A percentile compares a stretch with the other conserved stretches of the same genome.
These are phyloP conservation scores for Anorthoa munda DNA, from an alignment of 2,888 invertebrate species.

Conservation along the genomic window DNA sequence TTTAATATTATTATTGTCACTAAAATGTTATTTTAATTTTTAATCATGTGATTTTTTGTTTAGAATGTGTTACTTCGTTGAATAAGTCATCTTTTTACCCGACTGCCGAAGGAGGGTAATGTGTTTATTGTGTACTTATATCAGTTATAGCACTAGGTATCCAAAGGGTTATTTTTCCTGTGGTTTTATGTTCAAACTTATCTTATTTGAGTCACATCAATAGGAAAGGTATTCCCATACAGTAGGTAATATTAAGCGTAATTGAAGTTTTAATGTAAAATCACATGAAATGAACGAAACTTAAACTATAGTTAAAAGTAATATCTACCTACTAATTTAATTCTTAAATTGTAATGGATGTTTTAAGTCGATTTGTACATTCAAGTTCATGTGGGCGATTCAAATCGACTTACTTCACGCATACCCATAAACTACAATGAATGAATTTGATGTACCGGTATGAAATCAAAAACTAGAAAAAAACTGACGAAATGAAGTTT, in stretches of 20 bases:
- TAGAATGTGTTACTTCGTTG: slow-evolving; percentile 62
- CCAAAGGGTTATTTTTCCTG: slow-evolving; percentile 71
- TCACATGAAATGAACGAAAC: slow-evolving; percentile 79
- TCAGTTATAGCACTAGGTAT: slow-evolving; percentile 68
- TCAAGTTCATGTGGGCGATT: slow-evolving; percentile 18
- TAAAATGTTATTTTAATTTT: slow-evolving; percentile 62
- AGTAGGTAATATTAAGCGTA: slow-evolving; percentile 65
- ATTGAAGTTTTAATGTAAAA: slow-evolving; percentile 78
- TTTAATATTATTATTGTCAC: slow-evolving; percentile 48
- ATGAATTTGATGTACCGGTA: slow-evolving; percentile 59
- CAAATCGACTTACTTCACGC: slow-evolving; percentile 51
- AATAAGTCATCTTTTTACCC: slow-evolving; percentile 62
- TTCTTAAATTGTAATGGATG: slow-evolving; percentile 64
- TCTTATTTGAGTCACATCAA: slow-evolving; percentile 49
- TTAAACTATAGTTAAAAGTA: slow-evolving; percentile 75
- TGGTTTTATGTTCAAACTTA: slow-evolving; percentile 79
- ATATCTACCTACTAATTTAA: slow-evolving; percentile 79
- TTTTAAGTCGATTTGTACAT: slow-evolving; percentile 54
- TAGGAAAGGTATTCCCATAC: slow-evolving; percentile 61
- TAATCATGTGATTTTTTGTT: slow-evolving; percentile 66
- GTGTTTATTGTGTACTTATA: slow-evolving; percentile 65
- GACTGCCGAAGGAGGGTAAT: too few species aligned
- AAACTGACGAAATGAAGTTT: slow-evolving; percentile 68
- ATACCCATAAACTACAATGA: slow-evolving; percentile 53
- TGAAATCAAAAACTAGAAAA: slow-evolving; percentile 59